Percentiles rank a stretch among this genome's conserved stretches.
Evolutionary conservation across 2,888 invertebrate genomes (phyloP).

Genomic region (Dicyrtomina minuta): DNA sequence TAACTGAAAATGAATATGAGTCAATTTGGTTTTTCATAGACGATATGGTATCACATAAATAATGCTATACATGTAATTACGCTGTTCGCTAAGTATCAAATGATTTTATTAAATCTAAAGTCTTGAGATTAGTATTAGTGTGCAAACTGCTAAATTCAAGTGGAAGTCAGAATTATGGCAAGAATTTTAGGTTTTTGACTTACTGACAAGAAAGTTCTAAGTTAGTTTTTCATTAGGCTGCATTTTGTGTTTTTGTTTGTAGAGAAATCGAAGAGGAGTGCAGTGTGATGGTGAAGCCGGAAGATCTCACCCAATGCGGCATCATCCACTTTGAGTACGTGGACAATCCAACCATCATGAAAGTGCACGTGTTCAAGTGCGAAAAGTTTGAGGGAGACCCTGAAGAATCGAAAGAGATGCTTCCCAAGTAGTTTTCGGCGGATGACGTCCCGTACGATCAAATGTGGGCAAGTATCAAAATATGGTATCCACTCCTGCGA

Average conservation of each 20-base stretch:
- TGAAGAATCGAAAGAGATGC: constrained; percentile 64
- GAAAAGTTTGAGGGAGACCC: constrained; percentile 60
- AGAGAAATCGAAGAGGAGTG: constrained; percentile 72
- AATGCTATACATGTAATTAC: no score
- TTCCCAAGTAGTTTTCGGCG: constrained; percentile 67
- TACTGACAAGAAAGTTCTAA: no score
- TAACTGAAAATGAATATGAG: no score
- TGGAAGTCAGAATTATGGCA: no score
- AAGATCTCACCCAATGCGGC: constrained; percentile 63
- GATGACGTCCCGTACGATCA: constrained; percentile 65
- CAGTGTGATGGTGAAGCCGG: constrained; percentile 59
- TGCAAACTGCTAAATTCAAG: no score
- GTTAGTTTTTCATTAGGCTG: no score
- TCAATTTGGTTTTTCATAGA: background rate
- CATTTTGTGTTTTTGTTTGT: no score
- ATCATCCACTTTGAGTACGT: constrained; percentile 67
- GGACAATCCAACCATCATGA: constrained; percentile 63
- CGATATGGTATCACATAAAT: no score
- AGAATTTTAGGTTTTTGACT: no score
- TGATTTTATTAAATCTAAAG: no score
- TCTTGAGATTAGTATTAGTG: no score
- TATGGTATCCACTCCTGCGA: constrained; percentile 68
- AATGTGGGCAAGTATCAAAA: constrained; percentile 72
- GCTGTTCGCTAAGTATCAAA: no score
- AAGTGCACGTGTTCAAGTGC: constrained; percentile 69